Evolutionary conservation across 2,888 invertebrate species (phyloP).

Genomic region (Leuctra nigra): DNA sequence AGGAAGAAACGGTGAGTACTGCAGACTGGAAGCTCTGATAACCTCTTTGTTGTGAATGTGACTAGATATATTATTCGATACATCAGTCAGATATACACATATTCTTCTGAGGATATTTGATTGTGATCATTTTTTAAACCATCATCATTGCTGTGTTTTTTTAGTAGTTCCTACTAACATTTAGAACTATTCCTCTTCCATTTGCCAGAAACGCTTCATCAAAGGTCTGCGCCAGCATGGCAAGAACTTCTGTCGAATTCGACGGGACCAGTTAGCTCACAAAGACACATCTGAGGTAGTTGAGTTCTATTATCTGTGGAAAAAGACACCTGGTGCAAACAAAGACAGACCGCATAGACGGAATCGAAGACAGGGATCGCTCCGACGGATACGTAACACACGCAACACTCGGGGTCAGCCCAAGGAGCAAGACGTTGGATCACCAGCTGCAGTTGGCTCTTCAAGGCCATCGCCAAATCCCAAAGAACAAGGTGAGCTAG

Average conservation of each 20-base stretch:
- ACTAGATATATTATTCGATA: too few relatives aligned
- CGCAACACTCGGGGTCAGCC: constrained; percentile 66
- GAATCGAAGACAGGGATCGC: constrained; percentile 70
- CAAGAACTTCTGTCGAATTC: constrained; percentile 97
- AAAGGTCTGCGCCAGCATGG: constrained; percentile 98
- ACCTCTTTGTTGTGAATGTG: too few relatives aligned
- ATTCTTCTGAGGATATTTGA: too few relatives aligned
- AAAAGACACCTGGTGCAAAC: constrained; percentile 97
- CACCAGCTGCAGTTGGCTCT: constrained; percentile 32
- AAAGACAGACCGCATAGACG: constrained; percentile 92
- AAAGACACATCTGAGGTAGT: constrained; percentile 97
- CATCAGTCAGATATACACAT: too few relatives aligned
- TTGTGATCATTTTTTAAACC: too few relatives aligned
- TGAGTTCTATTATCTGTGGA: constrained; percentile 96
- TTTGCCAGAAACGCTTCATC: constrained; percentile 79
- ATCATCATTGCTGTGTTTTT: too few relatives aligned
- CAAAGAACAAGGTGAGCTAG: constrained; percentile 36
- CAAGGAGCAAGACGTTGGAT: constrained; percentile 31
- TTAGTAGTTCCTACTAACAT: too few relatives aligned
- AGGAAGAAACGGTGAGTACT: constrained; percentile 75
- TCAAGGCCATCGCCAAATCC: constrained; percentile 36
- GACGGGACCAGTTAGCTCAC: constrained; percentile 92
- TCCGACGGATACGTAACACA: constrained; percentile 81
- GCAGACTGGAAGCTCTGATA: too few relatives aligned
- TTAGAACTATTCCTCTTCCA: neutral